These are phyloP conservation scores for Rhimphoctona megacephalus DNA, from an alignment of 2,888 invertebrate genomes.

Conservation along the genomic window DNA sequence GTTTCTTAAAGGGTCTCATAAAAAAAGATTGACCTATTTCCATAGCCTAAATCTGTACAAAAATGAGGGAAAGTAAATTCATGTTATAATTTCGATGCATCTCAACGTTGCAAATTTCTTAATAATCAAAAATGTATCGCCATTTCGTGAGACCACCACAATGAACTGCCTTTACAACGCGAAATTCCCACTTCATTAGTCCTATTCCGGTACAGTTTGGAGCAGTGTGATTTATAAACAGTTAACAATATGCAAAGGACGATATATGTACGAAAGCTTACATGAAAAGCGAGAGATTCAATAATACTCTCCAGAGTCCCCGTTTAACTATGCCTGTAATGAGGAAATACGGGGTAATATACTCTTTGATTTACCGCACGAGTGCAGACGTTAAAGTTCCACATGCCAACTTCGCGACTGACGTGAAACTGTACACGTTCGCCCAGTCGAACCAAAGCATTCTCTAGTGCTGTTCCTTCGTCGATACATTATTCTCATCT, in stretches of 20 bases:
- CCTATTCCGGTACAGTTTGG: conserved; percentile 27
- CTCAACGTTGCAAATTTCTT: too few species aligned
- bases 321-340: conserved; percentile 71
- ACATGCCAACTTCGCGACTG: conserved; percentile 58
- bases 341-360: conserved; percentile 70
- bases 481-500: conserved; percentile 39
- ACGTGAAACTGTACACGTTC: conserved; percentile 7
- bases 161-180: too few species aligned
- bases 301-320: conserved; percentile 22
- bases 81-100: too few species aligned
- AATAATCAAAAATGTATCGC: background rate
- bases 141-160: background rate
- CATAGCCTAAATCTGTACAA: too few species aligned
- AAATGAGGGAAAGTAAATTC: too few species aligned
- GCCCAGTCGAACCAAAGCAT: conserved; percentile 3
- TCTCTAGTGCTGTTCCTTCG: conserved; percentile 1
- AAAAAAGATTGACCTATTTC: too few species aligned
- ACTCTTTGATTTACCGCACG: conserved; percentile 73
- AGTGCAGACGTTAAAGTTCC: conserved; percentile 69
- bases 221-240: conserved; percentile 50
- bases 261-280: background rate
- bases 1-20: too few species aligned
- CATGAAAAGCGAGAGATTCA: conserved; percentile 15
- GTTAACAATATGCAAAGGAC: conserved; percentile 17
- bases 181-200: background rate